Conservation (phyloP, 2,888 invertebrate genomes). For the Copidosoma aretas region DNA sequence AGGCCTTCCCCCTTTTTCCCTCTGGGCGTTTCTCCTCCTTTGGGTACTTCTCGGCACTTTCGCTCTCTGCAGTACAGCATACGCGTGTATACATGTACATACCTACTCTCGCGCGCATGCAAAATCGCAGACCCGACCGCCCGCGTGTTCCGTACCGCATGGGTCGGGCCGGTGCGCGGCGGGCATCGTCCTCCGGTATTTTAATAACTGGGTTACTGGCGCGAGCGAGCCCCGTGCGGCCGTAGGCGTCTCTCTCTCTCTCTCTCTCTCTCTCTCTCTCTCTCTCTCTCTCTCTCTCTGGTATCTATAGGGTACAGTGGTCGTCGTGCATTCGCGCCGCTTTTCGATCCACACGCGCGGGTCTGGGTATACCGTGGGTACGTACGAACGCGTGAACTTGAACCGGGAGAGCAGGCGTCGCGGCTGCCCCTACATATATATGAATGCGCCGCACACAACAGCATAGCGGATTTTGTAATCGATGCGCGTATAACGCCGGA, state of each 20-base stretch:
- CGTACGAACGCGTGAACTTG: constrained; percentile 36
- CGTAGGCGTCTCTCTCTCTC: neutral
- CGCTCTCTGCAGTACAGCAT: neutral
- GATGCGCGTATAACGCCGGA: neutral
- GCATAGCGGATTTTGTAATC: constrained; percentile 13
- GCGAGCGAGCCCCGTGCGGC: neutral
- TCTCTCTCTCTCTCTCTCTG: too few species aligned
- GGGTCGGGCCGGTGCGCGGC: neutral
- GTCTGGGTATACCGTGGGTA: neutral
- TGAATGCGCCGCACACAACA: too few species aligned
- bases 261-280: too few species aligned
- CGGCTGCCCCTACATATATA: neutral
- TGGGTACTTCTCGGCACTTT: neutral
- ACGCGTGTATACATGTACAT: constrained; percentile 8
- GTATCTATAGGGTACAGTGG: too few species aligned
- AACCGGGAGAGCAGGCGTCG: constrained; percentile 27
- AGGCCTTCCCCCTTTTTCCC: neutral
- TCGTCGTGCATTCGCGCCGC: constrained; percentile 8
- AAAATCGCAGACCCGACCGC: too few species aligned
- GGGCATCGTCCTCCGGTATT: constrained; percentile 24
- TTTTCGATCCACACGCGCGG: constrained; percentile 21
- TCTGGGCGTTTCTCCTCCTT: neutral
- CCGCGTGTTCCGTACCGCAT: constrained; percentile 5
- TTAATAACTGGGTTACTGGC: constrained; percentile 41
- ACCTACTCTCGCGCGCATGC: too few species aligned